Evolutionary conservation across 2,797 vertebrate genomes (phyloP).

Genomic region (Phalanger gymnotis): DNA sequence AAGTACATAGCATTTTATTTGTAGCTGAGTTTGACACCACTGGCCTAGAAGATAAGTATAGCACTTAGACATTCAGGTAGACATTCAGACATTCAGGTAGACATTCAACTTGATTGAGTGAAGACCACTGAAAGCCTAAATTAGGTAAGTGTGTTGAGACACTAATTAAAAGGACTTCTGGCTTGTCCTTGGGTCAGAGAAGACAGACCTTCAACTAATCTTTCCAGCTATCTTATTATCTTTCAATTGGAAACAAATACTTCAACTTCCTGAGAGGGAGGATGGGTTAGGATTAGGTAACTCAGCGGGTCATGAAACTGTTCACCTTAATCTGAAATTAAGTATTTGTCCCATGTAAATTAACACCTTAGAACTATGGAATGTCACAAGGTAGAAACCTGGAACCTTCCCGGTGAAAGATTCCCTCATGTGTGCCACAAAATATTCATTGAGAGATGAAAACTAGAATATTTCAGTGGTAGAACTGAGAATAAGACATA

Average conservation of each 20-base stretch:
- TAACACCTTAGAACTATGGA: slow-evolving; percentile 3
- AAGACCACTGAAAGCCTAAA: not conserved
- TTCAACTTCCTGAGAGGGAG: slow-evolving; percentile 28
- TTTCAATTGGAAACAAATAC: slow-evolving; percentile 43
- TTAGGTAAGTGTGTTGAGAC: not conserved
- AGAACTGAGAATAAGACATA: not conserved
- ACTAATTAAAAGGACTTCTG: not conserved
- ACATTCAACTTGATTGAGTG: not conserved
- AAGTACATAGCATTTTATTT: not conserved
- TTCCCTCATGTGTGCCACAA: slow-evolving; percentile 1
- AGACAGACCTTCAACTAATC: not conserved
- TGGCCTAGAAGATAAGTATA: not conserved
- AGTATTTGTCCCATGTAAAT: not conserved
- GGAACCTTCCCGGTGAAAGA: not conserved
- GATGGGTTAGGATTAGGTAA: slow-evolving; percentile 35
- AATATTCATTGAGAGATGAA: slow-evolving; percentile 40
- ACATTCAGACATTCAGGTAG: no score
- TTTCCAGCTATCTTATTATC: not conserved
- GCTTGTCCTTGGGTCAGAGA: slow-evolving; percentile 39
- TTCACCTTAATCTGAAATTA: not conserved
- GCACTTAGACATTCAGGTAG: no score
- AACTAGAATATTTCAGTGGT: slow-evolving; percentile 9
- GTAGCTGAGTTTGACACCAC: not conserved
- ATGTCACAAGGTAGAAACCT: not conserved
- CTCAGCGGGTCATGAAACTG: not conserved